Evolutionary conservation across 2,888 invertebrate species (phyloP), one percentile per base, ranked within the genome.

Genomic region (Rhyacophila evoluta): DNA sequence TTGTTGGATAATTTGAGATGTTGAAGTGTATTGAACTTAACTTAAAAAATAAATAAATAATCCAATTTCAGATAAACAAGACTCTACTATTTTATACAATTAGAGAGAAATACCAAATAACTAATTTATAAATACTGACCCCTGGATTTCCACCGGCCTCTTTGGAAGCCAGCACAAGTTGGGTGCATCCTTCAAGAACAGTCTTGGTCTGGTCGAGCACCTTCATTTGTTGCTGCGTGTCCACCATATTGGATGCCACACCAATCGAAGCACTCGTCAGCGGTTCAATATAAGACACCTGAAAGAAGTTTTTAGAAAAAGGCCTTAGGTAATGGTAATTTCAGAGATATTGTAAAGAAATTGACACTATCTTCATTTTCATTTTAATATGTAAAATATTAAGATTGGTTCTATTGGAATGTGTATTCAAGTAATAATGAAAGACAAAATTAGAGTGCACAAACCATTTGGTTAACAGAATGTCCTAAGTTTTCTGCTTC

Each of bases 401-500:
- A n/a, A n/a, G n/a, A n/a, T n/a, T n/a, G n/a, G n/a, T n/a, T n/a
- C n/a, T n/a, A n/a, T n/a, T n/a, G n/a, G n/a, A n/a, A n/a, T n/a
- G n/a, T n/a, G n/a, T n/a, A n/a, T n/a, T n/a, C n/a, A n/a, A n/a
- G n/a, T n/a, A n/a, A n/a, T n/a, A n/a, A n/a, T n/a, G n/a, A n/a
- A n/a, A n/a, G n/a, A n/a, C n/a, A n/a, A n/a, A n/a, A n/a, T n/a
- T n/a, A n/a, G n/a, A n/a, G 4, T 69, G 2, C 4, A 33, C 90
- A 87, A 0, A 93, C 93, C 84, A 95, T 90, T 84, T 95, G 94
- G 76, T 92, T 92, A 19, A 97, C 96, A 2, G 94, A 91, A 84
- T 98, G 98, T 0, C 98, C 98, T 77, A 99, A 91, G 84, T 95
- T 95, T 88, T 99, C 98, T 0, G 98, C 97, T 88, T 98, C 97